Base-by-base conservation (phyloP, 1,140 invertebrate species). In the Hylyphantes graminicola region DNA sequence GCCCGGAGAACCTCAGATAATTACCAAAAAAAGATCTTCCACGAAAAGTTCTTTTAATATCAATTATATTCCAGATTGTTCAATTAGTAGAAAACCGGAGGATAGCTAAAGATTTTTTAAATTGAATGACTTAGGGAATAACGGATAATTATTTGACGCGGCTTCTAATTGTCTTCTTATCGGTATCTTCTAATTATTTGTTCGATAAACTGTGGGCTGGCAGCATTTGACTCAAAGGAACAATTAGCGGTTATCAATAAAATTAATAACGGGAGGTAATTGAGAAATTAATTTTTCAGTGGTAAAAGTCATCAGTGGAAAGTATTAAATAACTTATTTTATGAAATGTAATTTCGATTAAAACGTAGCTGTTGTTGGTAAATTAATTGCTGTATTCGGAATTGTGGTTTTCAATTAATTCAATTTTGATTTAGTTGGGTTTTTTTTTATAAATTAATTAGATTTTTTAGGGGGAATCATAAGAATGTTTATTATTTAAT, bases 181-280 rank as follows among this genome's bases (percentile, higher is more conserved):
- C 65, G 61, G 51, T 64, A 59, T 64, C 10, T 51, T 54, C 51
- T 35, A 35, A 35, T 35, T 35, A 35, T 35, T 35, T 78, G 61
- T 65, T 64, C 76, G 67, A 78, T 78, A 78, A 67, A 21, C 10
- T 15, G 50, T 15, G 10, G 17, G 0, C 21, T 17, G 17, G 15
- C n/a, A 10, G 67, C 50, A 21, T 65, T 13, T 67, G 65, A 78
- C 54, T 78, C 63, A 64, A 53, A 53, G 76, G 35, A 54, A 78
- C 76, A 78, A 78, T 78, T 78, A 78, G 76, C 67, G 76, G 50
- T 78, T 78, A 78, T 78, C 76, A 78, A 78, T 78, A 78, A 78
- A 78, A 19, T 51, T 53, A 70, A 70, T 68, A 8, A 15, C 11
- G 68, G 15, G 8, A 8, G 19, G 68, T 35, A 7, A 4, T 15